Evolutionary conservation across 2,113 vertebrate species (phyloP).

Genomic region (Neodon shergylaensis): DNA sequence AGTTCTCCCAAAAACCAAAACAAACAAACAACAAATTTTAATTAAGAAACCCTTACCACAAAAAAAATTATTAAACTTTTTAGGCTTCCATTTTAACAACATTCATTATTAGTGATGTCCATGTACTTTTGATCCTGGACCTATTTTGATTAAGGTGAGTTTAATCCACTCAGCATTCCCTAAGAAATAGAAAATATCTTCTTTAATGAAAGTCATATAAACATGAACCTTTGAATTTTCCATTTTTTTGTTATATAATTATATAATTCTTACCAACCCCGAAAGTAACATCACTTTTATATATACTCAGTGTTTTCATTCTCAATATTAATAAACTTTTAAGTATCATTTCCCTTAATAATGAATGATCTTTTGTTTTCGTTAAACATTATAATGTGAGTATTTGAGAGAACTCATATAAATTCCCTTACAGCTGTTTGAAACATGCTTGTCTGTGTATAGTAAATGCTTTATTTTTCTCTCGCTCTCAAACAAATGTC

Average conservation of each 20-base stretch:
- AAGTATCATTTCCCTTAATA: neutral
- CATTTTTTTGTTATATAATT: neutral
- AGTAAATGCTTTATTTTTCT: conserved; percentile 46
- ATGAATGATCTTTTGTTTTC: conserved; percentile 35
- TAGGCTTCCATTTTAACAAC: neutral
- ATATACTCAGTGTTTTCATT: neutral
- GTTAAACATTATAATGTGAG: neutral
- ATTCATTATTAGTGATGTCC: neutral
- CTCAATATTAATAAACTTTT: neutral
- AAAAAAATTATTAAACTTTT: conserved; percentile 18
- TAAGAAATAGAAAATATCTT: neutral
- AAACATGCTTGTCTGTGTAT: neutral
- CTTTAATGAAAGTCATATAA: neutral
- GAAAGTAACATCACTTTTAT: neutral
- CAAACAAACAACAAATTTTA: neutral
- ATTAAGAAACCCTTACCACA: conserved; percentile 19
- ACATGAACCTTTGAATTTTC: neutral
- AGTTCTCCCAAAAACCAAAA: no score
- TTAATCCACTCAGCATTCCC: neutral
- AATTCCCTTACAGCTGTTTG: neutral
- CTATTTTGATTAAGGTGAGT: neutral
- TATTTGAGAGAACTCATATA: neutral
- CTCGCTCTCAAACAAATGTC: conserved; percentile 29
- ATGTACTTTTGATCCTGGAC: neutral
- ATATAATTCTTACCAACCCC: neutral